A percentile compares a stretch with the other conserved stretches of the same genome.
phyloP scores from a whole-genome alignment of 2,888 invertebrate species.

The Monochamus alternatus region DNA sequence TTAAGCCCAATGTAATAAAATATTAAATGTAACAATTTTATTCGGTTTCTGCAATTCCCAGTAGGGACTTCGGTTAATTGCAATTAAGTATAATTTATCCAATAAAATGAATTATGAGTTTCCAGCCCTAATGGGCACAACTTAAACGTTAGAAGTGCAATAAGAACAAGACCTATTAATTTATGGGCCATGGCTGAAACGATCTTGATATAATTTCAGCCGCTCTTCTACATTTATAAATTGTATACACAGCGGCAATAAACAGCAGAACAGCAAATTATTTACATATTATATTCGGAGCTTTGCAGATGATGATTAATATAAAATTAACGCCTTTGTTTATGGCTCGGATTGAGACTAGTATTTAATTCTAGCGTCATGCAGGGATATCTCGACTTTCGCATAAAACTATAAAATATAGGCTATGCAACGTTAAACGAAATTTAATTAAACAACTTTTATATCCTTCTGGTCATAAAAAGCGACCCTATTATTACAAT shows the following conservation, averaged over 20 bases:
- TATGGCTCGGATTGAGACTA: constrained; percentile 57
- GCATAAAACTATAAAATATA: constrained; percentile 67
- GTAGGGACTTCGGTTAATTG: constrained; percentile 16
- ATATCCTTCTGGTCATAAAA: constrained; percentile 68
- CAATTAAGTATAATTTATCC: constrained; percentile 27
- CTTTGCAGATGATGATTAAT: constrained; percentile 53
- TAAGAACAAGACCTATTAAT: constrained; percentile 23
- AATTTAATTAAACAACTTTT: constrained; percentile 71
- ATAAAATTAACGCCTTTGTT: constrained; percentile 58
- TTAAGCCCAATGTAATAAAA: background rate
- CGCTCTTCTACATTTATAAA: constrained; percentile 24
- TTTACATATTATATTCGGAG: constrained; percentile 45
- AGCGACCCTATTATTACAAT: constrained; percentile 68
- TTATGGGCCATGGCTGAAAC: constrained; percentile 21
- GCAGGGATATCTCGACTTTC: constrained; percentile 60
- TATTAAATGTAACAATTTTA: constrained; percentile 17
- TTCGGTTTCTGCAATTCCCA: constrained; percentile 15
- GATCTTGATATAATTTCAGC: constrained; percentile 18
- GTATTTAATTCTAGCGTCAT: constrained; percentile 59
- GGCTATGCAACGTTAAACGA: constrained; percentile 68
- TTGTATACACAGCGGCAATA: constrained; percentile 29
- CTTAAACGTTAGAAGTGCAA: constrained; percentile 11
- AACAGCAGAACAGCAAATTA: constrained; percentile 34
- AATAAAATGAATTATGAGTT: constrained; percentile 16
- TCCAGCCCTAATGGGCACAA: constrained; percentile 18